phyloP scores from a whole-genome alignment of 2,113 vertebrate genomes.

The Tursiops truncatus region DNA sequence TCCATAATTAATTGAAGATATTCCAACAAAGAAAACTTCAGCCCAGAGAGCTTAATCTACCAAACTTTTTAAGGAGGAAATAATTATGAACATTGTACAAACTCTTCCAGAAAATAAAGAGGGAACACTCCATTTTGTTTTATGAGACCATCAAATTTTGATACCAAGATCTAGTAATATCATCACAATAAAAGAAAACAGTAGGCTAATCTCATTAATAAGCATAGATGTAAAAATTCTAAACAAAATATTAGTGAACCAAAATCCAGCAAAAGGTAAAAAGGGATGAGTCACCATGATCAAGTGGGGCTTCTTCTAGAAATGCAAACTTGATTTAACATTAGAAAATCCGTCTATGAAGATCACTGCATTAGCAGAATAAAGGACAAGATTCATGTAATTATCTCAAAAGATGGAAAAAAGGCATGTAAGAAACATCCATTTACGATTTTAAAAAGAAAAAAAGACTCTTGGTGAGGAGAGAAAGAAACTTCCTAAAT shows the following conservation, averaged over 20 bases:
- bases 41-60: not conserved
- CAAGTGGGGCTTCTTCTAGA: not conserved
- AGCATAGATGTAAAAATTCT: constrained; percentile 22
- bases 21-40: not conserved
- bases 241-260: not conserved
- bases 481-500: not conserved
- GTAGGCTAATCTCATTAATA: not conserved
- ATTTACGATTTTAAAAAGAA: constrained; percentile 32
- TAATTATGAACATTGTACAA: not conserved
- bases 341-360: not conserved
- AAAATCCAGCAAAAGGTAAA: constrained; percentile 14
- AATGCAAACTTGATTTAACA: not conserved
- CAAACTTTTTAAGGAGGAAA: constrained; percentile 17
- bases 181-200: not conserved
- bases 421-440: not conserved
- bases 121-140: not conserved
- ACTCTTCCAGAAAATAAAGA: not conserved
- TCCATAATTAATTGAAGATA: not conserved
- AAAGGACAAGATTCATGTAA: not conserved
- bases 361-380: not conserved
- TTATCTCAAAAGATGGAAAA: not conserved
- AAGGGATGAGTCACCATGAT: not conserved
- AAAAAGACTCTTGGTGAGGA: not conserved
- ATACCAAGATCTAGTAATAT: not conserved
- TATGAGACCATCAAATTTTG: not conserved